Evolutionary conservation across 2,888 invertebrate genomes (phyloP).

Genomic region (Sarcophaga carnaria): DNA sequence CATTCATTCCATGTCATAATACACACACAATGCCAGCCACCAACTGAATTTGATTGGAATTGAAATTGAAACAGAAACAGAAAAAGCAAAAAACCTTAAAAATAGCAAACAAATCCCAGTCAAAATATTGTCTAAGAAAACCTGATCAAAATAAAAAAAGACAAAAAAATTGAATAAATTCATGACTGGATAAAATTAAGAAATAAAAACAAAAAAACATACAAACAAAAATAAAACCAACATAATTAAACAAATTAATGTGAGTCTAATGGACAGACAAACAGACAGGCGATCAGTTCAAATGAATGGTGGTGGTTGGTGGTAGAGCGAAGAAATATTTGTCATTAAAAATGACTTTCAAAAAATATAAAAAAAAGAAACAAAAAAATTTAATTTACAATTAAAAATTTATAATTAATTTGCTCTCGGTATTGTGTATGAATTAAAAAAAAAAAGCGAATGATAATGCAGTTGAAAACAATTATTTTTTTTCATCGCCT

Average conservation of each 20-base stretch:
- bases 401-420: too few relatives aligned
- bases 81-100: background rate
- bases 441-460: too few relatives aligned
- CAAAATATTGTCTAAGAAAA: slow-evolving; percentile 21
- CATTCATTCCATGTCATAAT: too few relatives aligned
- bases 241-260: background rate
- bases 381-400: background rate
- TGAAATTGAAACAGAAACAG: background rate
- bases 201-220: background rate
- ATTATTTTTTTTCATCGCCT: too few relatives aligned
- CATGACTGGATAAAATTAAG: background rate
- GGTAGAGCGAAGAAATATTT: background rate
- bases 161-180: background rate
- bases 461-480: too few relatives aligned
- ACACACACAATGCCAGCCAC: background rate
- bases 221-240: background rate
- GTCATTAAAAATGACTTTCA: slow-evolving; percentile 24
- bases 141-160: slow-evolving; percentile 33
- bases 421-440: too few relatives aligned
- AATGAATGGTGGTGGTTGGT: too few relatives aligned
- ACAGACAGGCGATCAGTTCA: too few relatives aligned
- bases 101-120: background rate
- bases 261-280: too few relatives aligned
- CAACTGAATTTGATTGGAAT: background rate
- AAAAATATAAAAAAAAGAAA: background rate